These are phyloP conservation scores for Poeciliopsis turneri DNA, from an alignment of 2,797 vertebrate species.

Conservation along the genomic window DNA sequence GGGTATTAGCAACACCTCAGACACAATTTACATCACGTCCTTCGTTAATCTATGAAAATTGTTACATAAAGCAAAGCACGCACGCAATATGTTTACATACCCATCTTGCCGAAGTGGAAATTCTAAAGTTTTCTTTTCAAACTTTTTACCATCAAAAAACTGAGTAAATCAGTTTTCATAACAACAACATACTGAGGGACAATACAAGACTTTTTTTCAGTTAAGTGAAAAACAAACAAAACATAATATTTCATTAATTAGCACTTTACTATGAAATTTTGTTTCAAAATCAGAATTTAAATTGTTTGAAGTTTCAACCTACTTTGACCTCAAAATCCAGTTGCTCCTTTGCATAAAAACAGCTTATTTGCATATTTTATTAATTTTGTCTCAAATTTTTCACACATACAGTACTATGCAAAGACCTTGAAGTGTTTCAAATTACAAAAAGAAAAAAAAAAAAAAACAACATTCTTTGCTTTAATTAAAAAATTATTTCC, in stretches of 20 bases:
- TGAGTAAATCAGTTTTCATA: constrained; percentile 2
- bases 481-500: background rate
- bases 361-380: background rate
- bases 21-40: constrained; percentile 64
- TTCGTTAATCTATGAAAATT: constrained; percentile 63
- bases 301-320: background rate
- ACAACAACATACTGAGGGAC: background rate
- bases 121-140: constrained; percentile 10
- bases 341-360: background rate
- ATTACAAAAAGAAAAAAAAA: background rate
- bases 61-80: constrained; percentile 51
- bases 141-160: constrained; percentile 6
- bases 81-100: constrained; percentile 38
- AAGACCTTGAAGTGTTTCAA: background rate
- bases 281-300: background rate
- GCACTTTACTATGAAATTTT: background rate
- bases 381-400: background rate
- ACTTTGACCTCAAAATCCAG: background rate
- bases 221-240: background rate
- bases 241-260: background rate
- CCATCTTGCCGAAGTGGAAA: constrained; percentile 38
- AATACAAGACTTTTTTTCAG: background rate
- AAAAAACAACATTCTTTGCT: background rate
- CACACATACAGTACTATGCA: background rate
- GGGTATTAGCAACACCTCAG: constrained; percentile 26